phyloP scores from a whole-genome alignment of 1,140 invertebrate genomes.

The Brachionus plicatilis region DNA sequence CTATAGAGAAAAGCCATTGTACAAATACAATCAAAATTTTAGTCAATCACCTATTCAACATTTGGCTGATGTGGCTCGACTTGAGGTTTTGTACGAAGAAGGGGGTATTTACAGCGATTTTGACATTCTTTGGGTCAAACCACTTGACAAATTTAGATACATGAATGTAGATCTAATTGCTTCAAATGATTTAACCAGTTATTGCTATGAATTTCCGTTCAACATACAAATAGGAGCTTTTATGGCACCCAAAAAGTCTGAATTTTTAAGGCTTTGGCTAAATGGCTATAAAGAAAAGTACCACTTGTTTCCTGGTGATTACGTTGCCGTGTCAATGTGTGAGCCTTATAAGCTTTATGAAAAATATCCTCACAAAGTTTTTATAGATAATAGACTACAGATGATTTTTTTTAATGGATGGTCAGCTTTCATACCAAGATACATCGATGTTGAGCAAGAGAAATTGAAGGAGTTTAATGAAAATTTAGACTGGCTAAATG shows the following conservation, averaged over 20 bases:
- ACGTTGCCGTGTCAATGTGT: conserved; percentile 34
- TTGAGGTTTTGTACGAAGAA: conserved; percentile 37
- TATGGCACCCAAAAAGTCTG: neutral
- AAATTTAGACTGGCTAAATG: conserved; percentile 37
- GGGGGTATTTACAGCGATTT: conserved; percentile 32
- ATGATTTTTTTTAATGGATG: conserved; percentile 39
- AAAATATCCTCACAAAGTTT: conserved; percentile 18
- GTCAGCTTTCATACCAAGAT: conserved; percentile 31
- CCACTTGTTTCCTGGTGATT: conserved; percentile 29
- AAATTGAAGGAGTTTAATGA: conserved; percentile 26
- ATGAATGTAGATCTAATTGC: conserved; percentile 32
- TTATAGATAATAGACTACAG: conserved; percentile 30
- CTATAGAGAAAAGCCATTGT: neutral
- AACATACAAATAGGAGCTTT: conserved; percentile 39
- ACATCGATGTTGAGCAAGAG: neutral
- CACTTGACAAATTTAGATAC: conserved; percentile 18
- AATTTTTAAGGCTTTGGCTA: conserved; percentile 26
- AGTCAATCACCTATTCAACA: conserved; percentile 19
- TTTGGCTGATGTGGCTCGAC: conserved; percentile 37
- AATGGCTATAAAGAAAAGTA: conserved; percentile 30
- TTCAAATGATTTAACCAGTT: conserved; percentile 30
- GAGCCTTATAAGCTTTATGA: conserved; percentile 38
- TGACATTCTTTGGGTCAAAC: conserved; percentile 33
- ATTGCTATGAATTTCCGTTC: conserved; percentile 19
- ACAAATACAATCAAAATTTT: conserved; percentile 21